Base-by-base conservation (phyloP, 2,888 invertebrate genomes). In the Smittia sp. region DNA sequence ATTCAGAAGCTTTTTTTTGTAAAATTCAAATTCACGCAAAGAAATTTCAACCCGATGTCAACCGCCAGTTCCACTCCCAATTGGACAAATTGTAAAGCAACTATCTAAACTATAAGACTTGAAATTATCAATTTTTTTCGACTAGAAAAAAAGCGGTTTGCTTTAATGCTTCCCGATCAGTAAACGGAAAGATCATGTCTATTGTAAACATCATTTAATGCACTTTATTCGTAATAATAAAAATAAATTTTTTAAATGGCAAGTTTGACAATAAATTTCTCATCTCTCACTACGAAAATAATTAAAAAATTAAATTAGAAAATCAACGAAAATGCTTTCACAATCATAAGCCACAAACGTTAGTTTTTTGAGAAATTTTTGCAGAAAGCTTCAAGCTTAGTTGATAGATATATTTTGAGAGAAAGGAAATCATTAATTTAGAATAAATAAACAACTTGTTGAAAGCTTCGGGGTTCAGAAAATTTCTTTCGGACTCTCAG, bases 1-100 rank as follows among this genome's bases (percentile, higher is more conserved):
- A 70, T 54, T 52, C 69, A 70, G 69, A 70, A 70, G 69, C 69
- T 70, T 70, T 54, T 69, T 25, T 52, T 69, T 69, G 39, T 69
- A 27, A n/a, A 11, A n/a, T 46, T 11, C 11, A 58, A 22, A 22
- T 58, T 58, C n/a, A 58, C 3, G 18, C 62, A 39, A 13, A 69
- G 24, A 54, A 69, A 69, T 58, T 62, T 72, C 58, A 38, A 72
- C 25, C 11, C 67, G 15, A 41, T 54, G 6, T 67, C 67, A 22
- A 46, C 25, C 15, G 68, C 41, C 52, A 58, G 11, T 54, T 70
- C 46, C 52, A 7, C 22, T 58, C 22, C 9, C 18, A 58, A 58
- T 22, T 20, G 18, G 58, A 58, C 18, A 58, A 58, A 6, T 46
- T 41, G 9, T 27, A 67, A 52, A 24, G 68, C 68, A 68, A 68